Conservation (phyloP, 2,888 invertebrate species). For the Erynnis tages region DNA sequence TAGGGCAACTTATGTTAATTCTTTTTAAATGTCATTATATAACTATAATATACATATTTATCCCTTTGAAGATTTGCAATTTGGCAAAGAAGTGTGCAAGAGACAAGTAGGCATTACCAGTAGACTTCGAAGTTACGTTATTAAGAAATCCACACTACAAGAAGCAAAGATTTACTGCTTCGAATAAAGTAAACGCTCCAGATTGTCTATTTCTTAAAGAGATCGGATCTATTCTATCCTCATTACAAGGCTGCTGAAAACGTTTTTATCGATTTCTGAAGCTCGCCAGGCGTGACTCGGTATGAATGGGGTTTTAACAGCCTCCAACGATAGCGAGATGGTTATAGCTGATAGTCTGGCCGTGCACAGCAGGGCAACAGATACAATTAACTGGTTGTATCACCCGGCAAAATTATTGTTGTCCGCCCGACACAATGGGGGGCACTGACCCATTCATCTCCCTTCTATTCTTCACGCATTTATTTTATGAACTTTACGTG, state of each 20-base stretch:
- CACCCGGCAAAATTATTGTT: conserved; percentile 43
- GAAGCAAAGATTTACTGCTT: no score
- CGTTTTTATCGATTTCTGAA: conserved; percentile 41
- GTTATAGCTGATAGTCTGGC: conserved; percentile 47
- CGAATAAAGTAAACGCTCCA: background rate
- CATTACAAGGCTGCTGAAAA: conserved; percentile 2
- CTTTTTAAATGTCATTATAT: background rate
- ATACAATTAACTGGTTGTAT: conserved; percentile 50
- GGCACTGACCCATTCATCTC: conserved; percentile 52
- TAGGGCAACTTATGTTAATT: background rate
- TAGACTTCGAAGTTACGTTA: no score
- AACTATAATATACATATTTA: no score
- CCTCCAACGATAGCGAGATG: conserved; percentile 37
- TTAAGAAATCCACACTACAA: no score
- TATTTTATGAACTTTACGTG: conserved; percentile 23
- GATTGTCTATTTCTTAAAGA: background rate
- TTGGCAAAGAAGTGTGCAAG: no score
- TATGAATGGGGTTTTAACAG: conserved; percentile 53
- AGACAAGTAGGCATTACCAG: no score
- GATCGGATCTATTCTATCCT: conserved; percentile 6
- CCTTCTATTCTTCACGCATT: conserved; percentile 28
- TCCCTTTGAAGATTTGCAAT: no score
- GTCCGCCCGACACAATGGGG: conserved; percentile 47
- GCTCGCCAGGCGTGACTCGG: conserved; percentile 61
- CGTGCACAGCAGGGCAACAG: conserved; percentile 41